Base-by-base conservation (phyloP, 1,140 invertebrate species). In the Dinoponera quadriceps region DNA sequence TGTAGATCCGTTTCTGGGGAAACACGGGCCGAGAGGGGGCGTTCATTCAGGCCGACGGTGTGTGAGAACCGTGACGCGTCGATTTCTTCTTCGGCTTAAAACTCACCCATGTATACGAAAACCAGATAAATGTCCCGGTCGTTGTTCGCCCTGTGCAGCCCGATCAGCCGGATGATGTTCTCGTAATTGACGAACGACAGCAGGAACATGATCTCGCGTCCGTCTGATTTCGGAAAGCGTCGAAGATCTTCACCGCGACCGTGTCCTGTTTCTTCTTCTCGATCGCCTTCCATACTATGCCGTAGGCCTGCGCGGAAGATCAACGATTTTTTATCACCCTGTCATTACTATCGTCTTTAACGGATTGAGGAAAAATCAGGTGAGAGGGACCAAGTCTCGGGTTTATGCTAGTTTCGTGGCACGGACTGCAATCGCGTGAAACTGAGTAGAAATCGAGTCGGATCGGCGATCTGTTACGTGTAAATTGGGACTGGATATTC, bases 171-270 rank as follows among this genome's bases (percentile, higher is more conserved):
- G 54, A 99, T 97, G 72, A 99, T 98, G 92, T 99, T 99, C 0
- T 98, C 98, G 95, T 99, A 99, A 91, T 97, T 96, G 20, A 97
- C 96, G 94, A 99, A 99, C 75, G 98, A 98, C 86, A 98, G 96
- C 27, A 99, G 95, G 92, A 99, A 99, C 95, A 98, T 97, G 72
- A 99, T 99, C 95, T 99, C 98, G 97, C 97, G 92, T 98, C 98
- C 0, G 97, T 98, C 89, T 97, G 96, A 94, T 99, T 99, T 68
- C 98, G 95, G 91, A 99, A 99, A 3, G 98, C 98, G 94, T 99
- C 99, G 94, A 99, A 99, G 88, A 99, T 99, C 94, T 99, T 99
- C 22, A 99, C 96, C 0, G 99, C 99, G n/a, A 99, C 98, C 1
- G 97, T 97, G 89, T 98, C 96, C 88, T 97, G 97, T 3, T 96